phyloP scores from a whole-genome alignment of 1,140 invertebrate genomes.

The Drosophila ercepeae region DNA sequence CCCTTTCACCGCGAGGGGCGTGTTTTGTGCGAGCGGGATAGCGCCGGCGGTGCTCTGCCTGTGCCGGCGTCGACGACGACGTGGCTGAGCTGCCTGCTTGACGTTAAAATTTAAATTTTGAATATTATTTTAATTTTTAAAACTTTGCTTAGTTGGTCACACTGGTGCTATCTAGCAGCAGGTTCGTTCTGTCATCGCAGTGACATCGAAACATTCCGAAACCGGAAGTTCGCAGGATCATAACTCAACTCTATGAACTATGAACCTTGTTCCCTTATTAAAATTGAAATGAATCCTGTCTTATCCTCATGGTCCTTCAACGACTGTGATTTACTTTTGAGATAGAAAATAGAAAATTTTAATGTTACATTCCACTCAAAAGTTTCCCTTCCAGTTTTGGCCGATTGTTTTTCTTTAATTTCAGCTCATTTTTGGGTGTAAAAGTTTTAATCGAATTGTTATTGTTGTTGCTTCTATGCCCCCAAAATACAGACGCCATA shows the following conservation, averaged over 20 bases:
- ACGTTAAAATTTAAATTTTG: constrained; percentile 34
- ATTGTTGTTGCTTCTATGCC: constrained; percentile 41
- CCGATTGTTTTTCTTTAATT: constrained; percentile 78
- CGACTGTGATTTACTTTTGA: too few relatives aligned
- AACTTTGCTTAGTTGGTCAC: constrained; percentile 30
- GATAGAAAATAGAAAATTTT: constrained; percentile 26
- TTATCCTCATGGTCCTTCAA: neutral
- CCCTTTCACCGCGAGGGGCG: constrained; percentile 24
- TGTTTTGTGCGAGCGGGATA: constrained; percentile 29
- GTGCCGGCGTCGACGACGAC: constrained; percentile 4
- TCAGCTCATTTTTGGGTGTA: constrained; percentile 56
- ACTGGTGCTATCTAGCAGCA: constrained; percentile 12
- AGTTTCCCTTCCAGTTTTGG: constrained; percentile 1
- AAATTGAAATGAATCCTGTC: neutral
- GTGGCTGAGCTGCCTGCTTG: constrained; percentile 1
- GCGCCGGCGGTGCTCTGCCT: constrained; percentile 5
- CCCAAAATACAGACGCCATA: constrained; percentile 54
- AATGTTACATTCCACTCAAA: constrained; percentile 8
- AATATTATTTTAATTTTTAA: constrained; percentile 24
- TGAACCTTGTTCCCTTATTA: neutral
- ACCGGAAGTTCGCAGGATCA: too few relatives aligned
- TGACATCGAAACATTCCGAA: neutral
- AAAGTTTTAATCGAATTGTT: constrained; percentile 81
- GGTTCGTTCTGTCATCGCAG: neutral
- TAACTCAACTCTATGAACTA: neutral